phyloP scores from a whole-genome alignment of 37 sponge, comb jelly and placozoan genomes.

The Corticium candelabrum region DNA sequence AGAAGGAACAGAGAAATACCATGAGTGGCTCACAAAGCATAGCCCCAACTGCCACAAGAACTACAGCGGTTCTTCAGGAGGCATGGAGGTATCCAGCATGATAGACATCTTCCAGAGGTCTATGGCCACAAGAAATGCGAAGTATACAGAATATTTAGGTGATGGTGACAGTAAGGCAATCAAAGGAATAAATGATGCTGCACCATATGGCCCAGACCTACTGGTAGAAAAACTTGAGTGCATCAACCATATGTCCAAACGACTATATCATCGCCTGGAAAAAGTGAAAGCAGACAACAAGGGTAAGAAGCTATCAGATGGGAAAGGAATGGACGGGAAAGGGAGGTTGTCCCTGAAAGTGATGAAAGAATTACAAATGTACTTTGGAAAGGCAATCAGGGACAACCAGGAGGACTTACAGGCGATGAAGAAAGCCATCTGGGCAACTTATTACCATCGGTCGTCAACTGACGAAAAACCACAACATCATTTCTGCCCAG shows the following conservation, averaged over 20 bases:
- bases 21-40: not conserved
- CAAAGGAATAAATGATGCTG: not conserved
- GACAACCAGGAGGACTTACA: not conserved
- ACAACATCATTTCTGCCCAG: not conserved
- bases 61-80: not conserved
- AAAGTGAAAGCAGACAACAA: not conserved
- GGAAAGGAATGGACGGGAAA: not conserved
- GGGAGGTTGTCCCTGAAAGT: not conserved
- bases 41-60: not conserved
- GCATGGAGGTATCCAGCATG: not conserved
- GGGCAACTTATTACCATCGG: not conserved
- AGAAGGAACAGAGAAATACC: not conserved
- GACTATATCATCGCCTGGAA: not conserved
- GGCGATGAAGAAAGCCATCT: not conserved
- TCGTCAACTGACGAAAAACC: not conserved
- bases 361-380: not conserved
- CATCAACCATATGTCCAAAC: not conserved
- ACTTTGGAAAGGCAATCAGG: not conserved
- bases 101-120: not conserved
- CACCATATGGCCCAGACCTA: no score
- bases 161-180: not conserved
- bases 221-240: not conserved
- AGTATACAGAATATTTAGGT: not conserved
- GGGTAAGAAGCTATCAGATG: not conserved
- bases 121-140: not conserved